Base-by-base conservation (phyloP, 2,797 vertebrate species). In the Fistularia tabacaria region DNA sequence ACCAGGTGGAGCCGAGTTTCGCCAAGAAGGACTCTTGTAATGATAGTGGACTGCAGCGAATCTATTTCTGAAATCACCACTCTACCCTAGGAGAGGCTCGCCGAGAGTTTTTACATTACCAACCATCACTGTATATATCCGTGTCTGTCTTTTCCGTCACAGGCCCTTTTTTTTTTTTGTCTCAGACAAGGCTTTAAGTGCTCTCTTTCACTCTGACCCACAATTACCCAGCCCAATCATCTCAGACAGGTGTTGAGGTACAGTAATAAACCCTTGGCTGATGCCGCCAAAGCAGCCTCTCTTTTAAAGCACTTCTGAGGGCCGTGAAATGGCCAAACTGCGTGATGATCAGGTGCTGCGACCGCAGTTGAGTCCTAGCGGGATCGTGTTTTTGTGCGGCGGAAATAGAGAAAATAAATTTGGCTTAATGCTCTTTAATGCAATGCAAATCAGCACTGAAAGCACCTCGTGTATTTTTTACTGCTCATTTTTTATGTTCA, bases 151-250 rank as follows among this genome's bases (percentile, higher is more conserved):
- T 75, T 77, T 69, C 62, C 65, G 59, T 85, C 74, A 66, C 66
- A 67, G 69, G 59, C 57, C 59, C 66, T 67, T 79, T 73, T 66
- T 14, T 13, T 45, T n/a, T 66, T 71, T 66, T 70, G 76, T 79
- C 77, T 83, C 69, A 75, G 73, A 77, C 72, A 54, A 74, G 66
- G 59, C 66, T 77, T 54, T 62, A 67, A 79, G 80, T 78, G 72
- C 53, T 69, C 72, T 79, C 79, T 76, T 80, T 79, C 76, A 73
- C 66, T 76, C 77, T 86, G 86, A 85, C 83, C 87, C 76, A 77
- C 80, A 86, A 88, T 89, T 87, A 88, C 79, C 68, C 56, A 15
- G 67, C 63, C 78, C 79, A 83, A 86, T 89, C 87, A 79, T 85
- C 58, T 79, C 75, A 75, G 84, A 88, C 81, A 85, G 77, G 81